Conservation (phyloP, 2,797 vertebrate genomes). For the Acanthurus leucopareius region DNA sequence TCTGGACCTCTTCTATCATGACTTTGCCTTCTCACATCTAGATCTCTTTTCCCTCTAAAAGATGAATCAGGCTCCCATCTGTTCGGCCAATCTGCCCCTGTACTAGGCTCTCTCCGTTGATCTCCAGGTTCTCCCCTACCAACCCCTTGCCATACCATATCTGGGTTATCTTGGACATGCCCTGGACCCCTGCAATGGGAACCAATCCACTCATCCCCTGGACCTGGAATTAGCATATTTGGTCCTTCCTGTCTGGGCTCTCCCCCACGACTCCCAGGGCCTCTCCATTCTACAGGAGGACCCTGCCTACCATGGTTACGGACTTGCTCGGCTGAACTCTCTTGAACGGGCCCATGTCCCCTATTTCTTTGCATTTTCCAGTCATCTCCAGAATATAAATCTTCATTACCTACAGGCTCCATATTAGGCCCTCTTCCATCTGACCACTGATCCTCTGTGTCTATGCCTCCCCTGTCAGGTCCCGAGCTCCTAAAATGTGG, state of each 20-base stretch:
- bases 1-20: conserved; percentile 39
- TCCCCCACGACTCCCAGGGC: conserved; percentile 27
- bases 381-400: conserved; percentile 30
- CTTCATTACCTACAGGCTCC: conserved; percentile 40
- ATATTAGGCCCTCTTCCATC: conserved; percentile 43
- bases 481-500: conserved; percentile 27
- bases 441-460: conserved; percentile 51
- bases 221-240: conserved; percentile 37
- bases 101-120: conserved; percentile 53
- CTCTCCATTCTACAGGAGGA: conserved; percentile 47
- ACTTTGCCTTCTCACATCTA: conserved; percentile 35
- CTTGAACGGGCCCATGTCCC: conserved; percentile 10
- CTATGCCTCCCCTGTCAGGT: conserved; percentile 35
- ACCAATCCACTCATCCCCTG: conserved; percentile 53
- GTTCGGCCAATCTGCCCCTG: conserved; percentile 18
- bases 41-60: conserved; percentile 51
- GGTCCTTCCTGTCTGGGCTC: conserved; percentile 23
- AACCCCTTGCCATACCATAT: conserved; percentile 27
- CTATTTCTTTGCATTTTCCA: conserved; percentile 46
- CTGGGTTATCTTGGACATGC: conserved; percentile 32
- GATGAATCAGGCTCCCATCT: conserved; percentile 31
- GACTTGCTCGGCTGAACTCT: conserved; percentile 27
- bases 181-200: conserved; percentile 31
- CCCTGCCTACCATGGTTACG: conserved; percentile 36
- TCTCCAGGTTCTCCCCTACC: conserved; percentile 40